Base-by-base conservation (phyloP, 1,140 invertebrate species). In the Drosophila simulans region DNA sequence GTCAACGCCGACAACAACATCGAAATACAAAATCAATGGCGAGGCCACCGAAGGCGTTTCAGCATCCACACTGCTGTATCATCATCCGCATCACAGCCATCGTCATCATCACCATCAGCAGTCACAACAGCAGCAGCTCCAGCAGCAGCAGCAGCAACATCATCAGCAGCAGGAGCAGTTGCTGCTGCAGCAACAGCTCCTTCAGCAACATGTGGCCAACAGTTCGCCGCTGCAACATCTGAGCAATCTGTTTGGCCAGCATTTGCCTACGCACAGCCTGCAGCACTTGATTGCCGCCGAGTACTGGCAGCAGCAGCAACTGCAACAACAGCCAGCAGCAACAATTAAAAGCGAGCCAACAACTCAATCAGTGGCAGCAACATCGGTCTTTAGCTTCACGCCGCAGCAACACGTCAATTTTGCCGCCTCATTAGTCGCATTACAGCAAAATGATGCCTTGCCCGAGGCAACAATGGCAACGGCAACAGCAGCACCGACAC, bases 381-480 rank as follows among this genome's bases (percentile, higher is more conserved):
- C 83, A 46, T 79, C 84, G 57, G 76, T 88, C 59, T 80, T 88
- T 39, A 59, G 77, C 53, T 88, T 89, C 72, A 80, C 84, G 73
- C 84, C 84, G 54, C 85, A 88, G 71, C 84, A 85, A 63, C 81
- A 88, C 80, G 84, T 89, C 80, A 88, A 89, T 88, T 88, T 88
- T 84, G 84, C 84, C 80, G 84, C 84, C 85, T 88, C 84, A 89
- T 89, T 88, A 89, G 84, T 83, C 48, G 84, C 84, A 77, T 84
- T 88, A 88, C 84, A 88, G 78, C 85, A 88, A 80, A 88, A 84
- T 68, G 84, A 91, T 77, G 80, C 80, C 51, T 55, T 62, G 74
- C 73, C 77, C 51, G 71, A 80, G 75, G 73, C 83, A 52, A 45
- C 83, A 66, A 46, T 73, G 63, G 54, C 79, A 35, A 22, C 57